Evolutionary conservation across 2,888 invertebrate species (phyloP).

Genomic region (Andrena praecox): DNA sequence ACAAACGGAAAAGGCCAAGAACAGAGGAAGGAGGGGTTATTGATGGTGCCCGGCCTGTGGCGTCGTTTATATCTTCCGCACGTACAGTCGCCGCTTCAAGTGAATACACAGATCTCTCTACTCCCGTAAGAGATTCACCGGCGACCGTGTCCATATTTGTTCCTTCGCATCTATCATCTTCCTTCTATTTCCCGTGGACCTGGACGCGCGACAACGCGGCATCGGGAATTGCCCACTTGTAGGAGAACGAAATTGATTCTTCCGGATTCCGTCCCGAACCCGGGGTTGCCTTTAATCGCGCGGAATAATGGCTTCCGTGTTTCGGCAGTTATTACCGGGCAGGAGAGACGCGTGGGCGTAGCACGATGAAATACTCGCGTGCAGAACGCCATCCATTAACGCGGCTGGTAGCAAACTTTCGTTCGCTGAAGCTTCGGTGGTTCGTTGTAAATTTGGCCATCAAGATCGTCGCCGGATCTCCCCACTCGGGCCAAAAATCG

Average conservation of each 20-base stretch:
- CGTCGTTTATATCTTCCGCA: conserved; percentile 81
- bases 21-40: conserved; percentile 75
- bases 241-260: conserved; percentile 48
- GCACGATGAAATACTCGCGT: too few relatives aligned
- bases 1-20: conserved; percentile 52
- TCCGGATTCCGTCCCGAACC: conserved; percentile 26
- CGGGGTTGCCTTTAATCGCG: conserved; percentile 20
- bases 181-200: conserved; percentile 32
- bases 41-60: conserved; percentile 77
- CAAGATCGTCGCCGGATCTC: neutral
- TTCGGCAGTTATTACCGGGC: conserved; percentile 7
- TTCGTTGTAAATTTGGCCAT: too few relatives aligned
- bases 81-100: conserved; percentile 75
- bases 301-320: conserved; percentile 31
- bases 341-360: neutral
- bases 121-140: conserved; percentile 56
- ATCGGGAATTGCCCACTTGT: conserved; percentile 54
- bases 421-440: too few relatives aligned
- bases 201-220: conserved; percentile 34
- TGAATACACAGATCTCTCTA: conserved; percentile 74
- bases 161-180: conserved; percentile 60
- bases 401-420: neutral
- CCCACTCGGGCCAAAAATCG: neutral
- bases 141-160: conserved; percentile 60
- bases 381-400: too few relatives aligned